Evolutionary conservation across 2,113 vertebrate genomes (phyloP).

Genomic region (Oreotrochilus melanogaster): DNA sequence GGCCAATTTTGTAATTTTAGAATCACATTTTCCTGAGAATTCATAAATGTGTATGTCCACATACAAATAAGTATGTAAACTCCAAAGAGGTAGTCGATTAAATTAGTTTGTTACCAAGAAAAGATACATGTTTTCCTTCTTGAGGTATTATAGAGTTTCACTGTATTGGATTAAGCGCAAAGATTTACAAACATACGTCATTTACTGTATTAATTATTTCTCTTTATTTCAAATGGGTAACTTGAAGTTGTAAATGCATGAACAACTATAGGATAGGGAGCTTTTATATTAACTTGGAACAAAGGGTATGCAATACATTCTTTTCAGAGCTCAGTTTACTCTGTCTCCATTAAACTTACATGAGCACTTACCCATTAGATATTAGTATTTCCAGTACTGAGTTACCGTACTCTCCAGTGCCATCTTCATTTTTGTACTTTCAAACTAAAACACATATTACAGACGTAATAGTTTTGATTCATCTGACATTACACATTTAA

Average conservation of each 20-base stretch:
- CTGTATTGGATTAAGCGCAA: neutral
- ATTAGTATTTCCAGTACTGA: neutral
- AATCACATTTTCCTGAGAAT: neutral
- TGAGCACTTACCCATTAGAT: neutral
- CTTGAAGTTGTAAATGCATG: neutral
- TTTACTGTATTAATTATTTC: neutral
- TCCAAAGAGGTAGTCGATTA: neutral
- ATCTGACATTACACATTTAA: neutral
- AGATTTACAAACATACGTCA: neutral
- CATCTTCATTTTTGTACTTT: neutral
- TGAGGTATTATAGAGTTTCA: neutral
- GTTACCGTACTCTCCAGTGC: neutral
- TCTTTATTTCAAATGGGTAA: neutral
- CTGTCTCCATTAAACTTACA: neutral
- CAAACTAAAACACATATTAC: neutral
- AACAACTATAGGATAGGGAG: neutral
- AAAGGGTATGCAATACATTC: neutral
- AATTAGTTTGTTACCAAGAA: neutral
- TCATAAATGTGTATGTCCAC: neutral
- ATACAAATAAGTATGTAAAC: fast-evolving
- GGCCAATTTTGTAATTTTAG: neutral
- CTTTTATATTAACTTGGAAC: neutral
- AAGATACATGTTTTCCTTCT: neutral
- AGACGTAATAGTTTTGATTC: neutral
- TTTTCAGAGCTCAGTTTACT: neutral